A percentile compares a stretch with the other conserved stretches of the same genome.
Evolutionary conservation across 1,140 invertebrate genomes (phyloP).

Genomic region (Aporrectodea caliginosa): DNA sequence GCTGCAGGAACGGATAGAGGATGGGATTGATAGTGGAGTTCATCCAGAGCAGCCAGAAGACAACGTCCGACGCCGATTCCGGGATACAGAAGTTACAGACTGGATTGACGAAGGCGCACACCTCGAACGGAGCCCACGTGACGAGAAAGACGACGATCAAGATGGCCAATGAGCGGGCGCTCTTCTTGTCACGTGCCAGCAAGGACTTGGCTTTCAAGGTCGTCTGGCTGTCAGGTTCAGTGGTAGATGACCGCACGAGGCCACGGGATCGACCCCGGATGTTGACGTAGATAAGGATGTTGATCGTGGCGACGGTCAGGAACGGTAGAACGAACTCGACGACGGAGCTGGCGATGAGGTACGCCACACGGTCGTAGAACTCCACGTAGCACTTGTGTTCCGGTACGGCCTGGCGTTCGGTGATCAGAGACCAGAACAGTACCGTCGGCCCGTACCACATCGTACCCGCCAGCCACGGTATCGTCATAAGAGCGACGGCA

Average conservation of each 20-base stretch:
- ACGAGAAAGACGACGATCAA: constrained; percentile 33
- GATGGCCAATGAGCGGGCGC: constrained; percentile 33
- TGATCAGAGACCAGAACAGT: constrained; percentile 37
- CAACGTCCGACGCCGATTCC: constrained; percentile 6
- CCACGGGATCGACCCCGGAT: constrained; percentile 35
- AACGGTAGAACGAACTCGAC: constrained; percentile 42
- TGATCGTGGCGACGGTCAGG: constrained; percentile 34
- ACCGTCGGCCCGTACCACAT: constrained; percentile 38
- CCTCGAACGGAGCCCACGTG: constrained; percentile 31
- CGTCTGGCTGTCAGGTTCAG: background rate
- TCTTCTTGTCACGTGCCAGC: constrained; percentile 32
- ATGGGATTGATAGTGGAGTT: constrained; percentile 29
- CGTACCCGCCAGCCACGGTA: constrained; percentile 37
- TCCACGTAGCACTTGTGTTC: constrained; percentile 38
- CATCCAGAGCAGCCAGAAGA: constrained; percentile 27
- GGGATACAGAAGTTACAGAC: constrained; percentile 17
- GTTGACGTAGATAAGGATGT: constrained; percentile 37
- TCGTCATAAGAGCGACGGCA: constrained; percentile 25
- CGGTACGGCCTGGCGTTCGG: constrained; percentile 32
- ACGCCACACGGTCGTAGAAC: constrained; percentile 36
- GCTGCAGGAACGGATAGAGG: constrained; percentile 32
- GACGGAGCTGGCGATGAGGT: constrained; percentile 33
- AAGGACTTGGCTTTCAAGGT: background rate
- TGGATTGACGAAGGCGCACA: constrained; percentile 13
- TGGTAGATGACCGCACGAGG: constrained; percentile 2